Conservation (phyloP, 2,113 vertebrate species). For the Dolichallabes microphthalmus region DNA sequence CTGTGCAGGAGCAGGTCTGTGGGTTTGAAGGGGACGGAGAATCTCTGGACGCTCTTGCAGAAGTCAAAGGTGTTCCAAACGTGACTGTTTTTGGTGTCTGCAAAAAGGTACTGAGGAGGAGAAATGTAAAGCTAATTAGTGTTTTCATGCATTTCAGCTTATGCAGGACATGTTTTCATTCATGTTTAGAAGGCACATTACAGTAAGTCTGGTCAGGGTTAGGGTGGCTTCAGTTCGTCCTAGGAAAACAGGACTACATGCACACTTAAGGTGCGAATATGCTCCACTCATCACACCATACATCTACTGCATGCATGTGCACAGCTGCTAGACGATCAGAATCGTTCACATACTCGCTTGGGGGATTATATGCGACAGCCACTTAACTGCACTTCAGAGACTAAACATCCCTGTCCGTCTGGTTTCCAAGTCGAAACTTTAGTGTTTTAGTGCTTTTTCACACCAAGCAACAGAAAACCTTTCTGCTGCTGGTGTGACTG, state of each 20-base stretch:
- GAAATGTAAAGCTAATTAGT: not conserved
- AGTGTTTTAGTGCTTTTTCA: not conserved
- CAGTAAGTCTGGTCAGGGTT: not conserved
- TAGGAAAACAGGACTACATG: not conserved
- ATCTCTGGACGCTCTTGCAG: slow-evolving; percentile 83
- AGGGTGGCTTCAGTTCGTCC: not conserved
- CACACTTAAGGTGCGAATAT: not conserved
- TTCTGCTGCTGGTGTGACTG: not conserved
- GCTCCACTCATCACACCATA: not conserved
- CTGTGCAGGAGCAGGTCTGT: slow-evolving; percentile 89
- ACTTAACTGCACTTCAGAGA: not conserved
- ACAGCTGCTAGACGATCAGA: not conserved
- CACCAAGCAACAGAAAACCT: not conserved
- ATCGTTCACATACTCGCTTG: not conserved
- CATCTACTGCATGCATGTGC: not conserved
- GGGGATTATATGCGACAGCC: not conserved
- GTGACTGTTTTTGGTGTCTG: slow-evolving; percentile 83
- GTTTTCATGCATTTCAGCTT: not conserved
- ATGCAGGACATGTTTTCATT: too few species aligned
- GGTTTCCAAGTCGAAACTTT: not conserved
- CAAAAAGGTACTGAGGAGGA: slow-evolving; percentile 86
- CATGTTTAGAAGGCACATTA: not conserved
- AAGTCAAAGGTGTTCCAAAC: slow-evolving; percentile 95
- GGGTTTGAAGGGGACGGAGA: slow-evolving; percentile 86
- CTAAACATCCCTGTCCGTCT: not conserved